Base-by-base conservation (phyloP, 53 echinoderm and acorn worm species). In the Luidia sarsii region DNA sequence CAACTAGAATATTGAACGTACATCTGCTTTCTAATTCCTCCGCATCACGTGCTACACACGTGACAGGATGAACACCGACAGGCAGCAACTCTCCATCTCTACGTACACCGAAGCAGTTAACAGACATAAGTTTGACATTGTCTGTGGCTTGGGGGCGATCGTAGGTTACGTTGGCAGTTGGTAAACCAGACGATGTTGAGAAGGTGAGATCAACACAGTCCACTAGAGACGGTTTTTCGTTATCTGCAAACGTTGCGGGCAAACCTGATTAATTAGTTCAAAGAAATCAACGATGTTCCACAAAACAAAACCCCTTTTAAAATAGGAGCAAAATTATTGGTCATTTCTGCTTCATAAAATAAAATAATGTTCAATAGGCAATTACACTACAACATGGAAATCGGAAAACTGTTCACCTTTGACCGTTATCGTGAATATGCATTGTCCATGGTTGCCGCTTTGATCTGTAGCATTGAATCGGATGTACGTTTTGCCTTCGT, bases 231-330 rank as follows among this genome's bases (percentile, higher is more conserved):
- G 70, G 70, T 0, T 7, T n/a, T 30, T 70, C 70, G 16, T 31
- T 70, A 70, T 70, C 70, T 70, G 51, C 32, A 70, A 20, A 20
- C 4, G 30, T n/a, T n/a, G n/a, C n/a, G n/a, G n/a, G n/a, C n/a
- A n/a, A n/a, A n/a, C n/a, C n/a, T n/a, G n/a, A n/a, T n/a, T n/a
- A n/a, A n/a, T n/a, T n/a, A n/a, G n/a, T n/a, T 46, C 22, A 18
- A 50, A 1, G 1, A 19, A 70, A 68, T 1, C 29, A 28, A 39
- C 27, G 20, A 30, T 37, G 11, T 20, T 30, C 20, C 25, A 48
- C 27, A 68, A 68, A 27, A 0, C 27, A 60, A 18, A 16, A 60
- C 27, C 11, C 16, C 28, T 10, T 8, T 60, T 15, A 31, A 28
- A 29, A 14, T 30, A 60, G 27, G 2, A 57, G 13, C 19, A n/a